Evolutionary conservation across 1,140 invertebrate species (phyloP).

Genomic region (Ganaspis sp.): DNA sequence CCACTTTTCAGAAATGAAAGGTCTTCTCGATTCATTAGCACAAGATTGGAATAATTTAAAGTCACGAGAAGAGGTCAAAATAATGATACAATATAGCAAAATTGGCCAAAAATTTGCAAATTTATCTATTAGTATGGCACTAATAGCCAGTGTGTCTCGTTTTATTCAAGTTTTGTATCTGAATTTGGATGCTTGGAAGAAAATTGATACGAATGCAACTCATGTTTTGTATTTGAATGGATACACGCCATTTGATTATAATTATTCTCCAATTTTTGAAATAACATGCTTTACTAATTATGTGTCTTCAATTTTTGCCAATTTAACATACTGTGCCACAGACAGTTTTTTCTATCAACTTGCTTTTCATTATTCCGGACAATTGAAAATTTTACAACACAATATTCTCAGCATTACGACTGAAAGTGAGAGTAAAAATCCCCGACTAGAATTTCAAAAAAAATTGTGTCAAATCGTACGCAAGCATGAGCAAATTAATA

Average conservation of each 20-base stretch:
- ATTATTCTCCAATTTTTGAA: slow-evolving; percentile 41
- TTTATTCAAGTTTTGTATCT: neutral
- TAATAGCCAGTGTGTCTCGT: neutral
- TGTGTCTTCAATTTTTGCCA: neutral
- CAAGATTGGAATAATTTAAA: slow-evolving; percentile 5
- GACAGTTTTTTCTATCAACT: slow-evolving; percentile 38
- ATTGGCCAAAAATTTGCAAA: neutral
- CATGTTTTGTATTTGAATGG: slow-evolving; percentile 25
- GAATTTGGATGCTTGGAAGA: neutral
- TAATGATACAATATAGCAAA: neutral
- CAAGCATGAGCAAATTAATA: too few species aligned
- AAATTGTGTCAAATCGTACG: too few species aligned
- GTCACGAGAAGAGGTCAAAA: neutral
- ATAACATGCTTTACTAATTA: slow-evolving; percentile 37
- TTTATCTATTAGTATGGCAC: neutral
- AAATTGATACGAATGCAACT: too few species aligned
- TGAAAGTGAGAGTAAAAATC: too few species aligned
- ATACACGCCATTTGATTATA: slow-evolving; percentile 37
- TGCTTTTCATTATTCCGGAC: slow-evolving; percentile 12
- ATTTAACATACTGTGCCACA: slow-evolving; percentile 11
- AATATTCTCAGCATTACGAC: neutral
- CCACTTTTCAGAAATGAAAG: slow-evolving; percentile 2
- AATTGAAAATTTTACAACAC: neutral
- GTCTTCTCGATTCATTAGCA: neutral
- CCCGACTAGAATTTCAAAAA: too few species aligned